Percentiles rank a stretch among this genome's conserved stretches.
Conservation (phyloP, 2,113 vertebrate species). For the Catharus bicknelli region DNA sequence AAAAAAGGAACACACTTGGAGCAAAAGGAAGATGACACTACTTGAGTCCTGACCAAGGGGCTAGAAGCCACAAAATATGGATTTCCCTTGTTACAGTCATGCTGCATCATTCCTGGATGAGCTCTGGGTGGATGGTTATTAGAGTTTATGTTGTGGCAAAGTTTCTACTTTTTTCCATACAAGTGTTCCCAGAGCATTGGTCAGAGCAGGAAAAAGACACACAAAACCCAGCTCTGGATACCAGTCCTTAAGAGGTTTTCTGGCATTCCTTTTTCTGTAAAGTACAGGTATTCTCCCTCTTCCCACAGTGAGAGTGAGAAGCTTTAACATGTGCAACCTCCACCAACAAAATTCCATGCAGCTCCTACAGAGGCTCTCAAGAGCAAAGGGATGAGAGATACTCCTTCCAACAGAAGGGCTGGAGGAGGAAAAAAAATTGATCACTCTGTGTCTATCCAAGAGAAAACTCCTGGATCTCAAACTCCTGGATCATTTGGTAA, state of each 20-base stretch:
- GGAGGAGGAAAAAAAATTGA: not conserved
- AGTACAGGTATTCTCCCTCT: not conserved
- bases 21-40: not conserved
- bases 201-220: not conserved
- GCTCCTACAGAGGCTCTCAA: not conserved
- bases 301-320: not conserved
- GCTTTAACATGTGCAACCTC: fast-evolving
- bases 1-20: not conserved
- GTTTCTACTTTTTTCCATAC: fast-evolving
- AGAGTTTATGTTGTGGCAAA: too few species aligned
- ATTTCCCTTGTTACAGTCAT: not conserved
- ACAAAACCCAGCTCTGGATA: not conserved
- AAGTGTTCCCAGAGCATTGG: not conserved
- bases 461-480: not conserved
- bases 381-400: not conserved
- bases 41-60: not conserved
- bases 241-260: not conserved
- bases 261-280: not conserved
- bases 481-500: not conserved
- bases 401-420: not conserved
- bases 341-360: not conserved
- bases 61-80: fast-evolving
- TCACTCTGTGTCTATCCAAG: not conserved
- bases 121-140: not conserved
- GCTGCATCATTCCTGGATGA: not conserved